Conservation (phyloP, 2,113 vertebrate species). For the Bagarius yarrelli region DNA sequence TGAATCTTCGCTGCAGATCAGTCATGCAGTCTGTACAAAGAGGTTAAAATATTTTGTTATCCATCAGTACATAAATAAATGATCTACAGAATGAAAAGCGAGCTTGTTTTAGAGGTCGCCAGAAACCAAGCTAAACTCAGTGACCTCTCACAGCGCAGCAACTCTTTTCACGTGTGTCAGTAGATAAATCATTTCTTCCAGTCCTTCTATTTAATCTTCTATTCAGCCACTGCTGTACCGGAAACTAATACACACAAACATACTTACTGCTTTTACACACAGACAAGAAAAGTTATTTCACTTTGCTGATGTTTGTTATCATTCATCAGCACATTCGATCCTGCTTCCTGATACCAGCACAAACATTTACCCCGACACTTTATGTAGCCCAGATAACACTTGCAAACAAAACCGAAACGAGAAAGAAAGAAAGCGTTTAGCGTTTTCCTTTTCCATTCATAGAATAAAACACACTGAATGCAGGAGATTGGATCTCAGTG, state of each 20-base stretch:
- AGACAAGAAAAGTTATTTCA: constrained; percentile 35
- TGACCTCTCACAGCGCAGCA: neutral
- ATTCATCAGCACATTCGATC: constrained; percentile 37
- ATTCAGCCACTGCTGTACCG: constrained; percentile 27
- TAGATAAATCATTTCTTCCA: constrained; percentile 43
- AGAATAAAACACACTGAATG: constrained; percentile 38
- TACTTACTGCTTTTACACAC: constrained; percentile 10
- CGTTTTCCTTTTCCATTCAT: neutral
- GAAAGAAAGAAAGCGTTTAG: constrained; percentile 7
- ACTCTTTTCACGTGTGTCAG: constrained; percentile 38
- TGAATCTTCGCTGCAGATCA: no score
- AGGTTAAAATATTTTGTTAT: no score
- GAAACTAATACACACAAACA: constrained; percentile 24
- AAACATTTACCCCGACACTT: constrained; percentile 45
- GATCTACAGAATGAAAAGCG: no score
- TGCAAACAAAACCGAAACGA: neutral
- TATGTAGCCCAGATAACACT: constrained; percentile 30
- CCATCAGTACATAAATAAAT: no score
- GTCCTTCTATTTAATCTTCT: constrained; percentile 22
- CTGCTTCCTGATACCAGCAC: constrained; percentile 35
- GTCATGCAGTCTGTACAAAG: no score
- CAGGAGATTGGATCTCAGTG: constrained; percentile 47
- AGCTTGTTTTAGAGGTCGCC: neutral
- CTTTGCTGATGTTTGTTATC: constrained; percentile 23
- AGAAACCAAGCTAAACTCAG: neutral